A percentile compares a stretch with the other conserved stretches of the same genome.
phyloP scores from a whole-genome alignment of 64 coral and sea anemone species.

The Dendronephthya gigantea region DNA sequence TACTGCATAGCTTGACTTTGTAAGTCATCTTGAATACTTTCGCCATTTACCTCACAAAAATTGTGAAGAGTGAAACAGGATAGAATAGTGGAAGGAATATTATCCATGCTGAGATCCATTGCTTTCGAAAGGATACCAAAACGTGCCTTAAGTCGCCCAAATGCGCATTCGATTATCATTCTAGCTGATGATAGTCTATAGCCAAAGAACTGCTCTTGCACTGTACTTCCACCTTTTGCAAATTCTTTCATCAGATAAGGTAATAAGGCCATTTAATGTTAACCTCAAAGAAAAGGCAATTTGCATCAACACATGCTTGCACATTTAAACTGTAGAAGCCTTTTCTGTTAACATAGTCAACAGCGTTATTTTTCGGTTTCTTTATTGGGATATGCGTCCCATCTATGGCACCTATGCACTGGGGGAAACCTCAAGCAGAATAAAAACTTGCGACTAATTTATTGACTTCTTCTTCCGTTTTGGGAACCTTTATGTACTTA shows the following conservation, averaged over 20 bases:
- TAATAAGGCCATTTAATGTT: not conserved
- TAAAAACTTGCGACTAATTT: not conserved
- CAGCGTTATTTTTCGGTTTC: no score
- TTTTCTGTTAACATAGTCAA: no score
- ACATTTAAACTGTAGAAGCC: not conserved
- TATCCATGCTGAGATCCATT: not conserved
- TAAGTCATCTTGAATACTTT: not conserved
- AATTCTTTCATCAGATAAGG: not conserved
- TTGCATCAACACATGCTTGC: not conserved
- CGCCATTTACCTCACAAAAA: not conserved
- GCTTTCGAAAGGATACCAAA: not conserved
- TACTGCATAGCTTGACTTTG: not conserved
- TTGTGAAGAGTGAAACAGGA: not conserved
- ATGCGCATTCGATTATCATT: not conserved
- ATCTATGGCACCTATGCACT: not conserved
- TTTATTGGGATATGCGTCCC: not conserved
- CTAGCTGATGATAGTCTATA: not conserved
- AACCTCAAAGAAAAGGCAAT: not conserved
- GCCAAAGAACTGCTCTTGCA: not conserved
- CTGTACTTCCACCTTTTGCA: not conserved
- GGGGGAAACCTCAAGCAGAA: not conserved
- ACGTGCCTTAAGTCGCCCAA: not conserved
- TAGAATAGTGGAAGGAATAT: not conserved
- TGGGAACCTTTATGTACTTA: not conserved
- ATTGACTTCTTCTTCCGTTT: not conserved